phyloP scores from a whole-genome alignment of 1,140 invertebrate species.

The Drosophila santomea region DNA sequence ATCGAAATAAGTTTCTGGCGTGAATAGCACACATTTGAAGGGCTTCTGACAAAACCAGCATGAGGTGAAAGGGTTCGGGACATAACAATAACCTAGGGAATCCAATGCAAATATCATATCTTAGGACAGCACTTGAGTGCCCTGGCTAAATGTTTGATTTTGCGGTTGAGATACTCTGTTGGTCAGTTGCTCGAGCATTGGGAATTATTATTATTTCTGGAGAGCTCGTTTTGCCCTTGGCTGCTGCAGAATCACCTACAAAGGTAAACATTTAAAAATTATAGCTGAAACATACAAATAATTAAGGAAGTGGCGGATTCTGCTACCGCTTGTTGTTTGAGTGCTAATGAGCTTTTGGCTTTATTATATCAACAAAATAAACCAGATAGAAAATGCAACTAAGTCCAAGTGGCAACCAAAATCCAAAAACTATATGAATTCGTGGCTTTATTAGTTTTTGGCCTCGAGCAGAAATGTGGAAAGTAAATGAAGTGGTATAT shows the following conservation, averaged over 20 bases:
- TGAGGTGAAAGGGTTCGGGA: not conserved
- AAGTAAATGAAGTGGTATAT: not conserved
- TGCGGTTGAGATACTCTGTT: slow-evolving; percentile 2
- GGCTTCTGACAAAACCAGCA: slow-evolving; percentile 18
- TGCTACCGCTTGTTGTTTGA: slow-evolving; percentile 24
- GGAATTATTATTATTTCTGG: not conserved
- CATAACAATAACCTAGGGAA: slow-evolving; percentile 24
- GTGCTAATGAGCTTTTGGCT: slow-evolving; percentile 47
- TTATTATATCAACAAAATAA: slow-evolving; percentile 41
- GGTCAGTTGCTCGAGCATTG: not conserved
- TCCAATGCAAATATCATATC: slow-evolving; percentile 40
- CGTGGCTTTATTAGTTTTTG: slow-evolving; percentile 33
- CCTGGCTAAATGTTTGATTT: slow-evolving; percentile 22
- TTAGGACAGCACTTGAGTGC: not conserved
- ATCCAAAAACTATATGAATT: slow-evolving; percentile 24
- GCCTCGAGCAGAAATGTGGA: not conserved
- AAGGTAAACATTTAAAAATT: slow-evolving; percentile 39
- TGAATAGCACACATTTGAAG: slow-evolving; percentile 37
- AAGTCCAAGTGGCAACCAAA: not conserved
- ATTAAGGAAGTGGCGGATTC: not conserved
- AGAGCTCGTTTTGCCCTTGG: slow-evolving; percentile 2
- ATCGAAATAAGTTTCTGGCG: slow-evolving; percentile 20
- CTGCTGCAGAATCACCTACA: slow-evolving; percentile 6
- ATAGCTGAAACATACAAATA: slow-evolving; percentile 27
- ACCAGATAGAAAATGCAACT: not conserved